Base-by-base conservation (phyloP, 2,113 vertebrate species). In the Excalfactoria chinensis region DNA sequence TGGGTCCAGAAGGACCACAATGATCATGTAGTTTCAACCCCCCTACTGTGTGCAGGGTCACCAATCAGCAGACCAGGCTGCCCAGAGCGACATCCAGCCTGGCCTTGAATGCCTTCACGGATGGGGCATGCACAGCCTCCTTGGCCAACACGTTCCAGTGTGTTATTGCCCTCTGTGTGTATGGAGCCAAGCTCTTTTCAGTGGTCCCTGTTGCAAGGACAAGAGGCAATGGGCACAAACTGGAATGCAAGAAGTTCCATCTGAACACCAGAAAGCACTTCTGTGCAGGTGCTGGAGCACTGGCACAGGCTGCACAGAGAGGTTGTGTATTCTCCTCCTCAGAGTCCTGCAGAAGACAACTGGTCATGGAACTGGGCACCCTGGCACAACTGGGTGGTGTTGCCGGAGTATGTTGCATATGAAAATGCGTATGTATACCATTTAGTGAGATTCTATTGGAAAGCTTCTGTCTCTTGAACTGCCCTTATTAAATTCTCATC, bases 351-450 rank as follows among this genome's bases (percentile, higher is more conserved):
- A 60, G 9, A 60, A 60, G 22, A 13, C 1, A 3, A 22, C 13
- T 60, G 58, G 20, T 21, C 58, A 3, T 23, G 13, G 21, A 12
- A n/a, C 13, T 35, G 58, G 34, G 34, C 34, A 16, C 13, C 22
- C 22, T 60, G 58, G 22, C 35, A n/a, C n/a, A n/a, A n/a, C 34
- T 35, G 58, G 34, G 58, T 35, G 14, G 22, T 14, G 22, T 22
- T 60, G 59, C 9, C 25, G 22, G 22, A 60, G 58, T 34, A 60
- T 34, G 59, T 20, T 58, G 11, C 35, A 25, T 64, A 60, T 87
- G 72, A 73, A 64, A 56, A 46, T 22, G 28, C 53, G 18, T 0
- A 0, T 22, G n/a, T 53, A 30, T 0, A 0, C 6, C 2, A 1
- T 60, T 67, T 51, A 51, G 1, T 40, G 26, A 77, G 53, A 40